A percentile compares a stretch with the other conserved stretches of the same genome.
These are phyloP conservation scores for Argopecten irradians DNA, from an alignment of 1,140 invertebrate species.

Conservation along the genomic window DNA sequence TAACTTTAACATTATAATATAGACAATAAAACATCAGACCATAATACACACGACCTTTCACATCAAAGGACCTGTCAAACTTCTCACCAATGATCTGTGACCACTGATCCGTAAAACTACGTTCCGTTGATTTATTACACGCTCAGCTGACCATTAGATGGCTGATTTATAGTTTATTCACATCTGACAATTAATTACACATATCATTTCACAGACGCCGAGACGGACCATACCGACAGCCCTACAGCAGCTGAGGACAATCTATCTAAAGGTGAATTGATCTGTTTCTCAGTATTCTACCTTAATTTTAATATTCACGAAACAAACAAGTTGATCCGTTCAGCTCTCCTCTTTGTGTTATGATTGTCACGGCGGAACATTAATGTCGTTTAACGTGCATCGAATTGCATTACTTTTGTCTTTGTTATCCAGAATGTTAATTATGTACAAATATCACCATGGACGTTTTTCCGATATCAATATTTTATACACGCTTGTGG, in stretches of 20 bases:
- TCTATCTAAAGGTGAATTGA: background rate
- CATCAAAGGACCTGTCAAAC: background rate
- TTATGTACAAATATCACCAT: background rate
- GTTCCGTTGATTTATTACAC: background rate
- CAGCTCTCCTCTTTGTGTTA: background rate
- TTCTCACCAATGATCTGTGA: background rate
- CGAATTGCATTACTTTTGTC: slow-evolving; percentile 2
- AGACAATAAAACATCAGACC: background rate
- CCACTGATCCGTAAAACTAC: background rate
- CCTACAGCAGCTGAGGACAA: background rate
- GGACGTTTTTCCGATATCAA: background rate
- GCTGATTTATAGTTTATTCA: background rate
- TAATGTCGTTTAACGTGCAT: slow-evolving; percentile 10
- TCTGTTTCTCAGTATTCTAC: background rate
- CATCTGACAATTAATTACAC: background rate
- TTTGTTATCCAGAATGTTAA: background rate
- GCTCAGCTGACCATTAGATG: background rate
- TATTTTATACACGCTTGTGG: background rate
- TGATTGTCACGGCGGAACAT: background rate
- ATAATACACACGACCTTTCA: background rate
- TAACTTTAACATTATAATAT: slow-evolving; percentile 19
- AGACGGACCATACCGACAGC: background rate
- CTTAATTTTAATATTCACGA: background rate
- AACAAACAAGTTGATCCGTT: background rate
- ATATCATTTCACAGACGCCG: background rate